Conservation (phyloP, 2,888 invertebrate species). For the Mesorhabditis spiculigera region DNA sequence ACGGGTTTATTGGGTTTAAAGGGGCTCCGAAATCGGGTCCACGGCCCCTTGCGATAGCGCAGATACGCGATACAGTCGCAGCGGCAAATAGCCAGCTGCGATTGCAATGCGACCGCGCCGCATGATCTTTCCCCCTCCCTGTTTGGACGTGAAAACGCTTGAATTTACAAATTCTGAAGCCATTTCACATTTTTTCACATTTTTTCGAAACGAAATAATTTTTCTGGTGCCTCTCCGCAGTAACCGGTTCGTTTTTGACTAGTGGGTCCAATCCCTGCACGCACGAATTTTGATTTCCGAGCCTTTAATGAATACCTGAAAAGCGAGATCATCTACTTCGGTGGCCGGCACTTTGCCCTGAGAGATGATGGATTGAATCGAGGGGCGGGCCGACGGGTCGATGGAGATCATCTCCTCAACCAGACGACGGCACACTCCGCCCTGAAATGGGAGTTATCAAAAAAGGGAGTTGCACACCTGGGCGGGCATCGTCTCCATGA, state of each 20-base stretch:
- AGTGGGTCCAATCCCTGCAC: no score
- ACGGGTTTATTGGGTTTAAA: background rate
- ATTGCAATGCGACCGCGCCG: no score
- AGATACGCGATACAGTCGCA: no score
- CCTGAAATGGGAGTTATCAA: slow-evolving; percentile 14
- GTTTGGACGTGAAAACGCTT: no score
- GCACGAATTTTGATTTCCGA: no score
- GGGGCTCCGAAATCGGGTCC: background rate
- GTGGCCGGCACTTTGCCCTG: slow-evolving; percentile 40
- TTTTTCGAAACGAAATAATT: no score
- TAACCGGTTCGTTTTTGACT: no score
- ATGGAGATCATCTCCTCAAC: slow-evolving; percentile 34
- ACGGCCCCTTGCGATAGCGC: background rate
- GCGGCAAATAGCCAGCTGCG: no score
- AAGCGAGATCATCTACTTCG: slow-evolving; percentile 33
- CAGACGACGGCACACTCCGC: slow-evolving; percentile 18
- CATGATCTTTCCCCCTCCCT: no score
- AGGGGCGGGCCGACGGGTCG: slow-evolving; percentile 36
- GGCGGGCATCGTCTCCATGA: background rate
- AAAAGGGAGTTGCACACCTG: background rate
- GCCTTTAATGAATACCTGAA: slow-evolving; percentile 30
- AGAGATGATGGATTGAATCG: slow-evolving; percentile 32
- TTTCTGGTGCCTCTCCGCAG: no score
- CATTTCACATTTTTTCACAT: no score
- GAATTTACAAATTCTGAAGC: no score